Percentiles rank a stretch among this genome's conserved stretches.
Conservation (phyloP, 2,888 invertebrate genomes). For the Brachypterus glaber region DNA sequence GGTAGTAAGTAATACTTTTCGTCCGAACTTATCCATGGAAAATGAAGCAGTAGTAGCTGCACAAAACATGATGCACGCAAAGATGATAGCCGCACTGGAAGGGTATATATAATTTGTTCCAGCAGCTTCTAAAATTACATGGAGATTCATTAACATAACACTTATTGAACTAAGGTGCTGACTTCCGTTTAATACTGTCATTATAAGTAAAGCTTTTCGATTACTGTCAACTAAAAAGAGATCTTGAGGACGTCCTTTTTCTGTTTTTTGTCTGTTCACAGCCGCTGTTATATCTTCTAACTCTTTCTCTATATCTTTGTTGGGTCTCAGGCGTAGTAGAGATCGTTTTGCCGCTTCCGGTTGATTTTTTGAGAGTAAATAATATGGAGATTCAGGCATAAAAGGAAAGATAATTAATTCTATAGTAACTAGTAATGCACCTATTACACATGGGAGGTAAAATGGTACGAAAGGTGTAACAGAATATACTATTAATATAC, state of each 20-base stretch:
- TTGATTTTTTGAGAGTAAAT: constrained; percentile 24
- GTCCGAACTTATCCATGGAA: constrained; percentile 35
- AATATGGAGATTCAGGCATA: constrained; percentile 2
- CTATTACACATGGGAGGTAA: constrained; percentile 1
- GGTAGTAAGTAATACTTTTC: constrained; percentile 31
- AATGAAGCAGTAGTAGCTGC: constrained; percentile 31
- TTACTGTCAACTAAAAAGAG: constrained; percentile 34
- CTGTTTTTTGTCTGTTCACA: constrained; percentile 28
- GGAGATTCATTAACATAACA: constrained; percentile 39
- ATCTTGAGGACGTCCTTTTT: constrained; percentile 32
- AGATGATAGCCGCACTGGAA: constrained; percentile 33
- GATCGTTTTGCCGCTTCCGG: constrained; percentile 26
- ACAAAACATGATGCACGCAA: constrained; percentile 33
- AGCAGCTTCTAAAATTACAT: constrained; percentile 34
- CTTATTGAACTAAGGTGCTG: constrained; percentile 38
- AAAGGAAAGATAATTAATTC: constrained; percentile 1
- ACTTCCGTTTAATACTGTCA: constrained; percentile 34
- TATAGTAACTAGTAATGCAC: not conserved
- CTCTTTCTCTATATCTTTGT: constrained; percentile 27
- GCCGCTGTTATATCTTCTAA: constrained; percentile 29
- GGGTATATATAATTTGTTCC: constrained; percentile 30
- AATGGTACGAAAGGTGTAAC: constrained; percentile 24
- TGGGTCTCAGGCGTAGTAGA: constrained; percentile 24
- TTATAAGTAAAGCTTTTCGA: constrained; percentile 34
- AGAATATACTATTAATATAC: constrained; percentile 28